Conservation (phyloP, 2,797 vertebrate species). For the Chelonia mydas region DNA sequence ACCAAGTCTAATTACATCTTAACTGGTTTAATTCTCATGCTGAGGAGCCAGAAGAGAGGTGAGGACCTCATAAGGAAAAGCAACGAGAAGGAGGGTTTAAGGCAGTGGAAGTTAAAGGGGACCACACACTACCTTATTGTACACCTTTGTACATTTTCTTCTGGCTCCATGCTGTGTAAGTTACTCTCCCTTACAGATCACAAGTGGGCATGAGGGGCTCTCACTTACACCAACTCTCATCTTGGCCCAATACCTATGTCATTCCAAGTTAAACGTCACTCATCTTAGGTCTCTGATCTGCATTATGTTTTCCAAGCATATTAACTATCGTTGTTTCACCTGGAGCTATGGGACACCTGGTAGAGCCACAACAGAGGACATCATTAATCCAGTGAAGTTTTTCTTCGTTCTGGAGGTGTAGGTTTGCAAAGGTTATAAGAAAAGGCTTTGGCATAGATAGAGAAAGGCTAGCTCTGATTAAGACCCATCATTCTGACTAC, state of each 20-base stretch:
- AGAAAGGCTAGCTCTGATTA: neutral
- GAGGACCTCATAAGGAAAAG: neutral
- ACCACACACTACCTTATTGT: no score
- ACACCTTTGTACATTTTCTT: neutral
- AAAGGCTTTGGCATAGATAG: neutral
- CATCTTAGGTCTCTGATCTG: neutral
- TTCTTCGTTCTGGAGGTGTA: neutral
- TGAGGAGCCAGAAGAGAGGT: neutral
- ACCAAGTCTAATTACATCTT: neutral
- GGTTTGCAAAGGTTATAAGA: neutral
- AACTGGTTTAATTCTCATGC: neutral
- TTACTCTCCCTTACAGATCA: neutral
- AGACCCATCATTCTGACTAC: neutral
- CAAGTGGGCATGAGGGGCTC: neutral
- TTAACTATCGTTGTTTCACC: neutral
- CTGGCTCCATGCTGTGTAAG: neutral
- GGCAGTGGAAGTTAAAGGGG: neutral
- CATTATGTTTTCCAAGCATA: neutral
- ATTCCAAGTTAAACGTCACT: neutral
- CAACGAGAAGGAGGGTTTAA: neutral
- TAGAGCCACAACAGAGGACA: neutral
- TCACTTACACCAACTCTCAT: neutral
- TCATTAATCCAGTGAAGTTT: neutral
- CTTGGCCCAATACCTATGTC: neutral
- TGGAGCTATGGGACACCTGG: rapidly evolving